These are phyloP conservation scores for Dioctria rufipes DNA, from an alignment of 2,888 invertebrate species.

Conservation along the genomic window DNA sequence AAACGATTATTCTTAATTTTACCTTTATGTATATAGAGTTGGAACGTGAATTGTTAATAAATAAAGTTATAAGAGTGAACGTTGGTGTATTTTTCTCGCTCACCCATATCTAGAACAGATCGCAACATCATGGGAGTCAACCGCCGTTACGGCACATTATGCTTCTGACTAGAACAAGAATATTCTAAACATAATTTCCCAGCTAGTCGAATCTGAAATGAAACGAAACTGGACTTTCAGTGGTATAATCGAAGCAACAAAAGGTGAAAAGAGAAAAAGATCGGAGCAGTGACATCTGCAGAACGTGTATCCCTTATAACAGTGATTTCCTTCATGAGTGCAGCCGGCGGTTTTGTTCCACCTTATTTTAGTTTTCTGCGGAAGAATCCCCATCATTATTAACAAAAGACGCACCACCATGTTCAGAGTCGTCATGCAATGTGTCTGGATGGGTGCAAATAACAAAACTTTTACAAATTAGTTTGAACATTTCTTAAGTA, in stretches of 20 bases:
- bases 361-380: slow-evolving; percentile 65
- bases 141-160: too few relatives aligned
- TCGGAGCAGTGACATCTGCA: slow-evolving; percentile 53
- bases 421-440: slow-evolving; percentile 62
- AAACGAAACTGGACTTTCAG: slow-evolving; percentile 51
- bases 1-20: too few relatives aligned
- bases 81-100: too few relatives aligned
- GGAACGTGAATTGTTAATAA: too few relatives aligned
- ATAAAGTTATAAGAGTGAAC: too few relatives aligned
- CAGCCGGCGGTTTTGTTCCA: slow-evolving; percentile 63
- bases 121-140: too few relatives aligned
- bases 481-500: slow-evolving; percentile 64
- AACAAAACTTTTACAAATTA: slow-evolving; percentile 64
- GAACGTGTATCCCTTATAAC: slow-evolving; percentile 63
- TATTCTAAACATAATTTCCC: slow-evolving; percentile 11
- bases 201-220: slow-evolving; percentile 29
- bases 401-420: slow-evolving; percentile 64
- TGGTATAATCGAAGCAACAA: slow-evolving; percentile 49
- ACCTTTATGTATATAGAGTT: too few relatives aligned
- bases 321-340: slow-evolving; percentile 63
- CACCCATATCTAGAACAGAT: too few relatives aligned
- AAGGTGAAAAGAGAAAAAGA: slow-evolving; percentile 54
- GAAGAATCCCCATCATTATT: slow-evolving; percentile 63
- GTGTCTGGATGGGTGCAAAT: slow-evolving; percentile 65
- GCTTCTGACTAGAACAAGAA: slow-evolving; percentile 27